Percentiles rank a stretch among this genome's conserved stretches.
Conservation (phyloP, 2,888 invertebrate genomes). For the Opisthograptis luteolata region DNA sequence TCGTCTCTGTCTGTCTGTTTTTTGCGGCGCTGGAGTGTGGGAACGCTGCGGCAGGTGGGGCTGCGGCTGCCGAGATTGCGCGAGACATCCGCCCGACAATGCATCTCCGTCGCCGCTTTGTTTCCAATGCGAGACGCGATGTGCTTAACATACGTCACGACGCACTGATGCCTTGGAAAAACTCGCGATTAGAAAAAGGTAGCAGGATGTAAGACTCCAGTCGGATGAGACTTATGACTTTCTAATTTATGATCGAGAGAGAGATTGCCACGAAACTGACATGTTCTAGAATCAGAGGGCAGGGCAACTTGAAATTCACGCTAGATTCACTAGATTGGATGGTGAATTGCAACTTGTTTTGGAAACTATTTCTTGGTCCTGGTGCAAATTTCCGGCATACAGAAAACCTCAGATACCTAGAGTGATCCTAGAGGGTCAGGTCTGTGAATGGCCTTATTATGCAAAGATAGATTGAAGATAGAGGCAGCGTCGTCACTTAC, state of each 20-base stretch:
- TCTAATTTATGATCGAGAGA: slow-evolving; percentile 19
- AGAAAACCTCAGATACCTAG: too few species aligned
- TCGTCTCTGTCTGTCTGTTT: slow-evolving; percentile 74
- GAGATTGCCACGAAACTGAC: slow-evolving; percentile 1
- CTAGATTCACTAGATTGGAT: too few species aligned
- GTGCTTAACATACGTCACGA: slow-evolving; percentile 72
- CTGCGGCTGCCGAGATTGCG: slow-evolving; percentile 82
- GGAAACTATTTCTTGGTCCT: too few species aligned
- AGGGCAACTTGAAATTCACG: too few species aligned
- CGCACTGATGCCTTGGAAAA: slow-evolving; percentile 56
- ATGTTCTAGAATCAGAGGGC: background rate
- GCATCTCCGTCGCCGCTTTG: slow-evolving; percentile 75
- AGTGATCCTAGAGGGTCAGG: too few species aligned
- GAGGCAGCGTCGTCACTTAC: too few species aligned
- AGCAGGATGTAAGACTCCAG: slow-evolving; percentile 23
- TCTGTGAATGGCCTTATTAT: too few species aligned
- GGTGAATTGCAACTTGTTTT: too few species aligned
- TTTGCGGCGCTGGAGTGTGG: slow-evolving; percentile 84
- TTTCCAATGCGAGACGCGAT: slow-evolving; percentile 71
- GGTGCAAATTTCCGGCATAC: too few species aligned
- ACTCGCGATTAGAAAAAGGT: slow-evolving; percentile 48
- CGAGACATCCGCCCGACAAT: slow-evolving; percentile 82
- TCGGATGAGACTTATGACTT: slow-evolving; percentile 8
- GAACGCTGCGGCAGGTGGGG: slow-evolving; percentile 83
- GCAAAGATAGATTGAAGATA: too few species aligned